Conservation (phyloP, 2,113 vertebrate genomes). For the Brachyhypopomus occidentalis region DNA sequence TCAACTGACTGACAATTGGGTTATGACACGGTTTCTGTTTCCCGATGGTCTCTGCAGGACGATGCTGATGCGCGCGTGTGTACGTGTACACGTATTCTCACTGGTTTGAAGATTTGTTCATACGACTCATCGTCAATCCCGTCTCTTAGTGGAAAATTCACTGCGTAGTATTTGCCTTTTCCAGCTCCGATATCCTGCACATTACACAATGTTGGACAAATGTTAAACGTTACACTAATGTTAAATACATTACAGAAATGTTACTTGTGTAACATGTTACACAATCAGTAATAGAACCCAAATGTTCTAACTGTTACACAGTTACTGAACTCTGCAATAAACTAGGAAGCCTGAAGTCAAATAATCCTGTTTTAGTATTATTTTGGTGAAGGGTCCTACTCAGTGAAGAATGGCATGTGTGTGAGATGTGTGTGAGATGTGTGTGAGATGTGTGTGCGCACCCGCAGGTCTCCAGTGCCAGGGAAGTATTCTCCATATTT, state of each 20-base stretch:
- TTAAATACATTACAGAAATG: too few relatives aligned
- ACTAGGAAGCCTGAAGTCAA: too few relatives aligned
- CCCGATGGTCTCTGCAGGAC: too few relatives aligned
- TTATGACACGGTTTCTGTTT: too few relatives aligned
- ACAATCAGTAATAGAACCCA: too few relatives aligned
- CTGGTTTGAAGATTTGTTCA: conserved; percentile 95
- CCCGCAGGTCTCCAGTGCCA: conserved; percentile 88
- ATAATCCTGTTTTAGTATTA: too few relatives aligned
- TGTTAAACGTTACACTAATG: conserved; percentile 51
- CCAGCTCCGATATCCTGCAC: conserved; percentile 94
- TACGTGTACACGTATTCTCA: conserved; percentile 65
- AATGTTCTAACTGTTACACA: too few relatives aligned
- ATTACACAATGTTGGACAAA: conserved; percentile 6
- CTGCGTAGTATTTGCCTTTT: conserved; percentile 97
- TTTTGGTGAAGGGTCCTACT: conserved; percentile 64
- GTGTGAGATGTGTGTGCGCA: neutral
- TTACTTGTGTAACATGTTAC: too few relatives aligned
- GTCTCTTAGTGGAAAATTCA: conserved; percentile 94
- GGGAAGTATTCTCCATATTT: conserved; percentile 99
- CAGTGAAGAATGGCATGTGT: conserved; percentile 57
- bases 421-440: conserved; percentile 6
- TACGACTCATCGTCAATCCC: conserved; percentile 97
- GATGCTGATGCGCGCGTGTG: neutral
- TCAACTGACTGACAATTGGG: too few relatives aligned
- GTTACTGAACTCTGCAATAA: too few relatives aligned